Conservation (phyloP, 2,797 vertebrate species). For the Pangasius krempfi region DNA sequence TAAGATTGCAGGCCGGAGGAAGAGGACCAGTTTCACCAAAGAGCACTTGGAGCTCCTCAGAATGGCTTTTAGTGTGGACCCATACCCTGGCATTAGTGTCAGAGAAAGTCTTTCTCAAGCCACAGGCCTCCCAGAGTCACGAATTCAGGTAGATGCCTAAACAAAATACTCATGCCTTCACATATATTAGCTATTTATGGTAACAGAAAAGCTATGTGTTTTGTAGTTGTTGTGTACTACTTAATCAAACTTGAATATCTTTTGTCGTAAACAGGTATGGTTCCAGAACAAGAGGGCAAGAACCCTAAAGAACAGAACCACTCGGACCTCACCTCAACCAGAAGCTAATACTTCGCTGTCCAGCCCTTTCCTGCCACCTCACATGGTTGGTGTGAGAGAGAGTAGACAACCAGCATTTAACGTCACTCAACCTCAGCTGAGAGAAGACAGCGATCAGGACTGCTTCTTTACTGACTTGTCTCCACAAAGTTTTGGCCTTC, state of each 20-base stretch:
- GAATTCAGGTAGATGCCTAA: slow-evolving; percentile 59
- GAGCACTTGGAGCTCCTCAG: slow-evolving; percentile 61
- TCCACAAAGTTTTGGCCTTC: slow-evolving; percentile 40
- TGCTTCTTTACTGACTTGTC: slow-evolving; percentile 46
- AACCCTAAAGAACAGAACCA: slow-evolving; percentile 58
- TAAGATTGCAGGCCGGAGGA: slow-evolving; percentile 61
- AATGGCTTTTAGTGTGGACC: slow-evolving; percentile 61
- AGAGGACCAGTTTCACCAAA: slow-evolving; percentile 62
- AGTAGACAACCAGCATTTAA: slow-evolving; percentile 33
- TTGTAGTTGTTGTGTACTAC: not conserved
- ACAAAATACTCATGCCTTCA: not conserved
- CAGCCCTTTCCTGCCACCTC: slow-evolving; percentile 46
- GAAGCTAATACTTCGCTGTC: slow-evolving; percentile 38
- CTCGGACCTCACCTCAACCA: slow-evolving; percentile 33
- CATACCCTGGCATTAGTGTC: slow-evolving; percentile 63
- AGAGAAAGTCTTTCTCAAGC: slow-evolving; percentile 62
- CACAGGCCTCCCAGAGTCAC: slow-evolving; percentile 64
- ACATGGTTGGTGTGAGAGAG: slow-evolving; percentile 26
- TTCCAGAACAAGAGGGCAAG: slow-evolving; percentile 67
- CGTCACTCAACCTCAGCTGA: slow-evolving; percentile 27
- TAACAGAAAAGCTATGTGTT: not conserved
- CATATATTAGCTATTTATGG: not conserved
- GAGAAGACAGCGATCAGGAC: slow-evolving; percentile 43
- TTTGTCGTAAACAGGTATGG: slow-evolving; percentile 60
- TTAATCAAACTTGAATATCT: slow-evolving; percentile 21